Base-by-base conservation (phyloP, 2,888 invertebrate genomes). In the Spodoptera exigua region DNA sequence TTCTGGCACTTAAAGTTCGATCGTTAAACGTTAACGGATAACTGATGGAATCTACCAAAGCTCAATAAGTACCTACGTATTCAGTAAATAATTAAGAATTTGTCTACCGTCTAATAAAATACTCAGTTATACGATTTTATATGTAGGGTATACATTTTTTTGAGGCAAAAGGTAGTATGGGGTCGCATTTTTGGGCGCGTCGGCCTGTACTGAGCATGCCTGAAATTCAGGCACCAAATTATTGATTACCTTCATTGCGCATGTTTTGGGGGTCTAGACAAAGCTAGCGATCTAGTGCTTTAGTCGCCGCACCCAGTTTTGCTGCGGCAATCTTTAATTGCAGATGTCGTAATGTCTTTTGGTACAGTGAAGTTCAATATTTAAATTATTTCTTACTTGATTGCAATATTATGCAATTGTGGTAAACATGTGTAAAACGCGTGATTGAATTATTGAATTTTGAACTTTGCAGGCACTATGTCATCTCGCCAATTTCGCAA, bases 401-500 rank as follows among this genome's bases (percentile, higher is more conserved):
- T 3, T 27, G 27, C 27, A 27, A 27, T 27, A 27, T 27, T 27
- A 27, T 27, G 27, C 27, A 27, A 27, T 27, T 27, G 27, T 27
- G 27, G 5, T 27, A 27, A 5, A 27, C 9, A 27, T 27, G 7
- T 27, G 7, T 27, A 7, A 27, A 27, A 27, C 27, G 1, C 9
- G 27, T 27, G 27, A 27, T 27, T 27, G 4, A 16, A 21, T 11
- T 21, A 12, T 11, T n/a, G 11, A 34, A 40, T n/a, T 11, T 11
- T 43, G n/a, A 9, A 2, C 12, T 40, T 46, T 53, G 3, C 18
- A 70, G 64, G 7, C 12, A 65, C 41, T n/a, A 79, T 79, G 79
- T 76, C 80, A 9, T 67, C 64, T n/a, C 74, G 79, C 0, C 65
- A 84, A 35, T 51, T 86, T 2, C 74, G 84, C 0, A 89, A 82